phyloP scores from a whole-genome alignment of 2,888 invertebrate species.

The Callyntrura sp. region DNA sequence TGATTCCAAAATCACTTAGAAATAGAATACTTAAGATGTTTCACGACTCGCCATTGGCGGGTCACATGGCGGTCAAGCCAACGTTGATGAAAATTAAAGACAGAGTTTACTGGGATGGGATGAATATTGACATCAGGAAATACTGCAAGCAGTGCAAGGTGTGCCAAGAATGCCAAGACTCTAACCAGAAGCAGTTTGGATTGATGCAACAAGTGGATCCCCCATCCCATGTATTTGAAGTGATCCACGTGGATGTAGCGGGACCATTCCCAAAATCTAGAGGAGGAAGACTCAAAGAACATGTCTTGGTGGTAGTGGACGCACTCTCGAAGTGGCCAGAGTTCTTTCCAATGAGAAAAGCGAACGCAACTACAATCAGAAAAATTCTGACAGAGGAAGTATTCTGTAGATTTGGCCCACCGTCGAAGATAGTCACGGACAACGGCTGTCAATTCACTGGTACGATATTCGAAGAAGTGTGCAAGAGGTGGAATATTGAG shows the following conservation, averaged over 20 bases:
- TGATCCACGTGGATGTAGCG: constrained; percentile 71
- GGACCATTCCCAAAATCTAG: constrained; percentile 71
- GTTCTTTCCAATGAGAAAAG: constrained; percentile 71
- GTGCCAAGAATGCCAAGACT: too few species aligned
- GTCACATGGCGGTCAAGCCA: too few species aligned
- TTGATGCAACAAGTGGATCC: constrained; percentile 24
- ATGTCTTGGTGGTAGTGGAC: constrained; percentile 72
- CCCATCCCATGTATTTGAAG: constrained; percentile 54
- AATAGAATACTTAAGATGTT: too few species aligned
- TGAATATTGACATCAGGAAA: too few species aligned
- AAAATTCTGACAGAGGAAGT: constrained; percentile 74
- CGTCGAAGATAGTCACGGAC: constrained; percentile 59
- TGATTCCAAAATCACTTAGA: too few species aligned
- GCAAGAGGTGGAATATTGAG: constrained; percentile 68
- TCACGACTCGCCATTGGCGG: too few species aligned
- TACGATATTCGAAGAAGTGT: too few species aligned
- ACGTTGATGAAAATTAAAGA: too few species aligned
- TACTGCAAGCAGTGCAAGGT: too few species aligned
- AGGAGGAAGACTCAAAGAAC: constrained; percentile 57
- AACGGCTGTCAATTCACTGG: too few species aligned
- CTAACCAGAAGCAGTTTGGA: too few species aligned
- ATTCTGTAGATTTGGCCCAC: constrained; percentile 77
- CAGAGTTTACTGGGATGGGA: too few species aligned
- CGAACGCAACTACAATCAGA: constrained; percentile 64
- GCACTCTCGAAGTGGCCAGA: constrained; percentile 75